These are phyloP conservation scores for Cichladusa arquata DNA, from an alignment of 2,113 vertebrate species.

Conservation along the genomic window DNA sequence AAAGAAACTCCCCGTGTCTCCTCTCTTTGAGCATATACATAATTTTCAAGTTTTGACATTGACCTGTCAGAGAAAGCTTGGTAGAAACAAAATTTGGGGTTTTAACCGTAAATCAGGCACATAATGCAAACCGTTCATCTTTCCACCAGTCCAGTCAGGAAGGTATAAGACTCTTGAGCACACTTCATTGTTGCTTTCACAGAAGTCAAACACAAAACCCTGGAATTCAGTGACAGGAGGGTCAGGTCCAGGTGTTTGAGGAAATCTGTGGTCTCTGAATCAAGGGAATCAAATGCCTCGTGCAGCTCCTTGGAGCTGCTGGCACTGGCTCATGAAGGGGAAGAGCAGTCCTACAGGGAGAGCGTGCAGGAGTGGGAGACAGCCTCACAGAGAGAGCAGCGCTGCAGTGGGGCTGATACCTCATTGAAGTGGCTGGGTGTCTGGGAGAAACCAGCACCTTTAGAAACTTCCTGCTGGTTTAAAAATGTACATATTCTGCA, in stretches of 20 bases:
- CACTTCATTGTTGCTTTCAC: neutral
- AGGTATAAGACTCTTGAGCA: neutral
- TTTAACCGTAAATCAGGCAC: neutral
- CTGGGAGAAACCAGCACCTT: neutral
- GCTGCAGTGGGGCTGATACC: neutral
- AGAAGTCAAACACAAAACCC: neutral
- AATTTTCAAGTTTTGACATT: neutral
- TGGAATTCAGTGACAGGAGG: neutral
- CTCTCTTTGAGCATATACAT: neutral
- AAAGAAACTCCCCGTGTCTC: neutral
- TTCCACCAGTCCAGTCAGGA: neutral
- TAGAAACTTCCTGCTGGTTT: neutral
- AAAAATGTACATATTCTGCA: neutral
- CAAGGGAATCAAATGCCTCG: neutral
- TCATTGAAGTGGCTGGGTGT: neutral
- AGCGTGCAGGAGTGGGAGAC: neutral
- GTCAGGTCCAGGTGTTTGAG: neutral
- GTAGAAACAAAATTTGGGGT: neutral
- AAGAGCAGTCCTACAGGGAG: neutral
- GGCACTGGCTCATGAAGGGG: fast-evolving
- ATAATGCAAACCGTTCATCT: fast-evolving
- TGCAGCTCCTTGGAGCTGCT: neutral
- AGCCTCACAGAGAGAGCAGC: neutral
- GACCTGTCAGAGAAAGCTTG: neutral
- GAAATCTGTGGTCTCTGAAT: neutral